Percentiles rank a stretch among this genome's conserved stretches.
Evolutionary conservation across 1,140 invertebrate genomes (phyloP).

Genomic region (Heliconius nattereri): DNA sequence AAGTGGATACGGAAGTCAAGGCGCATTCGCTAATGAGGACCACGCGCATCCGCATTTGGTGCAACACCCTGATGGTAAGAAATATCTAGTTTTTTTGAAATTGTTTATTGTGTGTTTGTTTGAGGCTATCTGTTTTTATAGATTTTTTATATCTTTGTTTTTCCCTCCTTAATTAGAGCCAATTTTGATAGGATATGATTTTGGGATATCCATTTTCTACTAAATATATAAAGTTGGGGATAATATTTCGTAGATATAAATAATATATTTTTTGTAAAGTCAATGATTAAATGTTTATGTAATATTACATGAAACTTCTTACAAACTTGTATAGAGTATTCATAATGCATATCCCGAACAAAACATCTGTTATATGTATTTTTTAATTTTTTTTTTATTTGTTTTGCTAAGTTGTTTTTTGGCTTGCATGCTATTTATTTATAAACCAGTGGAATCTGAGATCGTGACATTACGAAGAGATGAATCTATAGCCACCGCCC

Average conservation of each 20-base stretch:
- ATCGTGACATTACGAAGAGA: conserved; percentile 71
- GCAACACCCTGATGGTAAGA: conserved; percentile 62
- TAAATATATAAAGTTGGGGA: too few species aligned
- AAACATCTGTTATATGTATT: background rate
- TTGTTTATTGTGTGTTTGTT: conserved; percentile 24
- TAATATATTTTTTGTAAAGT: too few species aligned
- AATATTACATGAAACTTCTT: too few species aligned
- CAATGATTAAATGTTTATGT: too few species aligned
- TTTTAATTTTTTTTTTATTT: conserved; percentile 13
- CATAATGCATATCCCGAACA: too few species aligned
- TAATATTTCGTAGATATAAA: too few species aligned
- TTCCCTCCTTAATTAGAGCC: conserved; percentile 21
- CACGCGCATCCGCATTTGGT: conserved; percentile 59
- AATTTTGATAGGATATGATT: background rate
- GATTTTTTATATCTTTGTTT: conserved; percentile 31
- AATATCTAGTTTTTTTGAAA: background rate
- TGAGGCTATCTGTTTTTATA: conserved; percentile 21
- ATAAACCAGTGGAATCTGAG: conserved; percentile 62
- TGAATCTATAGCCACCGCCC: conserved; percentile 63
- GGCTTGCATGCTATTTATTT: conserved; percentile 66
- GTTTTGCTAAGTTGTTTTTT: conserved; percentile 29
- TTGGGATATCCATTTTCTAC: too few species aligned
- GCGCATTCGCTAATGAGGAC: conserved; percentile 80
- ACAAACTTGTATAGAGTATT: too few species aligned
- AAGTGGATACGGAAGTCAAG: conserved; percentile 89